Percentiles rank a stretch among this genome's conserved stretches.
phyloP scores from a whole-genome alignment of 2,113 vertebrate genomes.

The Hymenochirus boettgeri region DNA sequence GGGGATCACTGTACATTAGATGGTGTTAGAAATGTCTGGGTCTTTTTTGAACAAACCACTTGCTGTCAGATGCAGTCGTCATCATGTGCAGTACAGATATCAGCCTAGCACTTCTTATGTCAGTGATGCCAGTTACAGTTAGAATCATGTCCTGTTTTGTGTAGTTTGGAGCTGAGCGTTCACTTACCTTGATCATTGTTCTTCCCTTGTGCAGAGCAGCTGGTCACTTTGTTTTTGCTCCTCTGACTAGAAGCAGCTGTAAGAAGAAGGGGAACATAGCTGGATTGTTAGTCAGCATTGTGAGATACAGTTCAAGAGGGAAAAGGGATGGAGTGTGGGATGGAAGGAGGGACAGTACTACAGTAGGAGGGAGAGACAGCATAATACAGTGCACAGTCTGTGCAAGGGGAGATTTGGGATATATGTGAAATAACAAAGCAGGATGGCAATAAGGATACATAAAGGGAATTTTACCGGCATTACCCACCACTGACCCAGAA shows the following conservation, averaged over 20 bases:
- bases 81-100: background rate
- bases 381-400: no score
- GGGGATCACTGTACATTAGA: no score
- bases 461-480: no score
- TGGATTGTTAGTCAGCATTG: conserved; percentile 21
- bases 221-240: background rate
- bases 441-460: no score
- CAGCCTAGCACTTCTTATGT: background rate
- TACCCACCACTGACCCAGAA: no score
- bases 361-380: background rate
- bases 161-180: background rate
- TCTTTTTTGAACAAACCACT: background rate
- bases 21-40: no score
- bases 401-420: no score
- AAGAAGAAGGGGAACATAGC: conserved; percentile 22
- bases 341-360: background rate
- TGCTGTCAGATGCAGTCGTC: background rate
- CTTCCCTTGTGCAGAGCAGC: background rate
- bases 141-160: no score
- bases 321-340: background rate
- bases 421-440: no score
- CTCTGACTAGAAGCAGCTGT: conserved; percentile 21
- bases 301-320: conserved; percentile 9
- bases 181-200: conserved; percentile 19
- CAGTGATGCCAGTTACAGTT: background rate